A percentile compares a stretch with the other conserved stretches of the same genome.
Evolutionary conservation across 2,797 vertebrate genomes (phyloP).

Genomic region (Champsocephalus gunnari): DNA sequence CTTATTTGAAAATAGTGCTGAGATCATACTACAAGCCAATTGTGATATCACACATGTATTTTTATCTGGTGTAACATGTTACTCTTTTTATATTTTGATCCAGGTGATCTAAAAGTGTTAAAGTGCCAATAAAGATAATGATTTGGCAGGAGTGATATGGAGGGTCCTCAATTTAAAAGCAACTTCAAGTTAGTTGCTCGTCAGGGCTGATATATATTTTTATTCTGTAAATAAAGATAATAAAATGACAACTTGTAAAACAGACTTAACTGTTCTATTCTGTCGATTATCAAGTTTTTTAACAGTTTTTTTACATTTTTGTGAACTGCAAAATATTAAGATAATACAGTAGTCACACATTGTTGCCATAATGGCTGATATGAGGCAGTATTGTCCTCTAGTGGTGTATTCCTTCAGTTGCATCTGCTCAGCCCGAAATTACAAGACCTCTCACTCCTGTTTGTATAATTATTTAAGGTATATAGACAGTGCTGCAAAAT

Average conservation of each 20-base stretch:
- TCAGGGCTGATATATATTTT: background rate
- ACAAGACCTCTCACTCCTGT: background rate
- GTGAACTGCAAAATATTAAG: background rate
- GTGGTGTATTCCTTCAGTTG: constrained; percentile 30
- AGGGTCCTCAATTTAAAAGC: constrained; percentile 6
- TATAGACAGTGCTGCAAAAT: no score
- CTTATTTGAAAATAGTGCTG: constrained; percentile 13
- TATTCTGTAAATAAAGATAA: background rate
- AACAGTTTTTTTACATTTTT: background rate
- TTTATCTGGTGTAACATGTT: constrained; percentile 12
- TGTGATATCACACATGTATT: background rate
- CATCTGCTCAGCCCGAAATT: constrained; percentile 12
- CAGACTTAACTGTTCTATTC: background rate
- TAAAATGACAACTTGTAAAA: background rate
- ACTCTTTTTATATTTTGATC: constrained; percentile 22
- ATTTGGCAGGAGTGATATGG: constrained; percentile 5
- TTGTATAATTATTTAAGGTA: background rate
- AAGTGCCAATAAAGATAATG: constrained; percentile 53
- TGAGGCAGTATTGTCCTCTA: constrained; percentile 48
- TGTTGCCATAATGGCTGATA: background rate
- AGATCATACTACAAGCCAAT: background rate
- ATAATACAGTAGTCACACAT: no score
- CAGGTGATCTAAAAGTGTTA: constrained; percentile 24
- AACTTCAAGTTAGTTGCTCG: background rate
- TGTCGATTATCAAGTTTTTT: background rate